These are phyloP conservation scores for Lamprotornis superbus DNA, from an alignment of 2,113 vertebrate genomes.

Conservation along the genomic window DNA sequence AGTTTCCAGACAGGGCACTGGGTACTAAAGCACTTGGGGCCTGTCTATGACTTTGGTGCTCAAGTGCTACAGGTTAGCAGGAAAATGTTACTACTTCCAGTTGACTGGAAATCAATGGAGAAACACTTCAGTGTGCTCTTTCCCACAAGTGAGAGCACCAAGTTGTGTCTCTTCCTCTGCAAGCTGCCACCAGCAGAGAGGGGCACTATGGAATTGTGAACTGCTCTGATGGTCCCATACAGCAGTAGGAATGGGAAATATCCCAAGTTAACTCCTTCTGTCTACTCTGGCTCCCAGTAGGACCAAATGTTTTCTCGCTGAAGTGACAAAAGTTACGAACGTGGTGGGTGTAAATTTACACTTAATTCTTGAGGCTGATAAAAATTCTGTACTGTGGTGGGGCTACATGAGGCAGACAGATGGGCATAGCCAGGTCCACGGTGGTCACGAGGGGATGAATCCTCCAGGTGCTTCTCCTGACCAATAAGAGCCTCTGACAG, in stretches of 20 bases:
- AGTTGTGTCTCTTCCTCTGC: not conserved
- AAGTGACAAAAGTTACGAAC: not conserved
- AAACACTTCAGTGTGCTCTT: not conserved
- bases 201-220: not conserved
- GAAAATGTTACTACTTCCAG: not conserved
- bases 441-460: rapidly evolving
- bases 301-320: not conserved
- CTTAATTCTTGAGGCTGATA: not conserved
- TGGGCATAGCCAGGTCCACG: not conserved
- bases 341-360: not conserved
- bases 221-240: not conserved
- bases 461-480: not conserved
- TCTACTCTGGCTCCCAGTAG: not conserved
- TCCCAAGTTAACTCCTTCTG: not conserved
- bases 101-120: not conserved
- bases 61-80: not conserved
- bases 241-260: not conserved
- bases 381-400: not conserved
- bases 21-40: not conserved
- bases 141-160: not conserved
- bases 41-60: not conserved
- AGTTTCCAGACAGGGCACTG: not conserved
- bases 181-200: not conserved
- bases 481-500: not conserved
- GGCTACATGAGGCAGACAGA: not conserved